Evolutionary conservation across 2,113 vertebrate genomes (phyloP).

Genomic region (Etheostoma cragini): DNA sequence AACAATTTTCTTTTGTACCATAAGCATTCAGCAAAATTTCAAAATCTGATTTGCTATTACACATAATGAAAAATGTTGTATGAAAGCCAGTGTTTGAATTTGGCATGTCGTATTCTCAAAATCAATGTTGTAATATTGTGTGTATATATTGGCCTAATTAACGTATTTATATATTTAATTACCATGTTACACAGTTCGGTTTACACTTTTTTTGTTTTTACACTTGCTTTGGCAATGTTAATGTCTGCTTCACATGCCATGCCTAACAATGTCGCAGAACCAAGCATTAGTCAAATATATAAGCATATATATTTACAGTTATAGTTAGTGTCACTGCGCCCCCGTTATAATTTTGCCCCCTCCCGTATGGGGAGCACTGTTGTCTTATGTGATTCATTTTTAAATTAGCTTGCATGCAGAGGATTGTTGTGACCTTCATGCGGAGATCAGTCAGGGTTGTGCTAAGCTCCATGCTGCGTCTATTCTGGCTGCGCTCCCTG

Average conservation of each 20-base stretch:
- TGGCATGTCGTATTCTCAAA: neutral
- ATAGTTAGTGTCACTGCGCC: too few species aligned
- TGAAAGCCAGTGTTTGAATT: neutral
- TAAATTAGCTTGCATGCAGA: neutral
- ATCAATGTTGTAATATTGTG: too few species aligned
- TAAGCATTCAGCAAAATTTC: neutral
- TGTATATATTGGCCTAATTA: too few species aligned
- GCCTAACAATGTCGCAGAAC: too few species aligned
- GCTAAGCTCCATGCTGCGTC: constrained; percentile 87
- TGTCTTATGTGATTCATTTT: neutral
- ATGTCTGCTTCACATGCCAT: too few species aligned
- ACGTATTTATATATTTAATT: too few species aligned
- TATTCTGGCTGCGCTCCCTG: constrained; percentile 86
- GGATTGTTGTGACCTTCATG: constrained; percentile 85
- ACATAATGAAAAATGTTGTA: neutral
- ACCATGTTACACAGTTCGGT: too few species aligned
- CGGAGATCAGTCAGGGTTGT: constrained; percentile 87
- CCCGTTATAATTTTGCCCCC: too few species aligned
- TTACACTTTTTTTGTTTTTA: too few species aligned
- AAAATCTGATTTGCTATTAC: neutral
- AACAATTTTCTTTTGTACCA: neutral
- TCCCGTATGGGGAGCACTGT: neutral
- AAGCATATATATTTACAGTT: too few species aligned
- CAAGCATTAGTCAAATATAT: too few species aligned
- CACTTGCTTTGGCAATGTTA: too few species aligned